Evolutionary conservation across 2,797 vertebrate genomes (phyloP).

Genomic region (Toxotes lorentzi): DNA sequence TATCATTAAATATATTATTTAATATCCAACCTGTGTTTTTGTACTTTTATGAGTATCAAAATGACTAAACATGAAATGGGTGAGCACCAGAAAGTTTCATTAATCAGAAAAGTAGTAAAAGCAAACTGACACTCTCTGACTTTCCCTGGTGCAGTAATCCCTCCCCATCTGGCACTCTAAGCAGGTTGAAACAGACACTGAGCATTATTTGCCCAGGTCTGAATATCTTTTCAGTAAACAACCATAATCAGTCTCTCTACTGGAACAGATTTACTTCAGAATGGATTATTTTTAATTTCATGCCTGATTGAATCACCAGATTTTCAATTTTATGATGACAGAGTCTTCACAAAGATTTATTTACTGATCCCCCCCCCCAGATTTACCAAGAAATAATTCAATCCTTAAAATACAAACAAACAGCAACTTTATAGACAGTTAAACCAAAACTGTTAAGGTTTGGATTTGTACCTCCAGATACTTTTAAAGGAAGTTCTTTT

Average conservation of each 20-base stretch:
- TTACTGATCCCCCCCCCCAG: constrained; percentile 29
- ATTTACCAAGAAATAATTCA: constrained; percentile 34
- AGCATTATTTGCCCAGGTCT: constrained; percentile 61
- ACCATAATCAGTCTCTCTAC: constrained; percentile 36
- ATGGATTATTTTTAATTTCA: constrained; percentile 6
- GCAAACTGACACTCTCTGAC: constrained; percentile 55
- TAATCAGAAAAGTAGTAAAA: constrained; percentile 53
- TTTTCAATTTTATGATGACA: constrained; percentile 23
- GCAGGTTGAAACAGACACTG: constrained; percentile 64
- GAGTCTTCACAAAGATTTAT: constrained; percentile 43
- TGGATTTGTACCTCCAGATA: constrained; percentile 3
- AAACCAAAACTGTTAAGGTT: constrained; percentile 22
- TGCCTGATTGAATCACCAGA: constrained; percentile 23
- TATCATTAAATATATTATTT: neutral
- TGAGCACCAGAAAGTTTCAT: constrained; percentile 51
- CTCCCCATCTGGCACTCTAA: constrained; percentile 58
- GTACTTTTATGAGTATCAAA: constrained; percentile 4
- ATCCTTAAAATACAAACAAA: constrained; percentile 35
- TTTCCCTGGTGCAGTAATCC: constrained; percentile 51
- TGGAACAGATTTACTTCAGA: constrained; percentile 43
- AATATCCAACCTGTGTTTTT: constrained; percentile 23
- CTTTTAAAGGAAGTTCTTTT: neutral
- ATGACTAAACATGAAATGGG: constrained; percentile 40
- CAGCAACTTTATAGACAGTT: constrained; percentile 20
- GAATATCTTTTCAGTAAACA: constrained; percentile 62